A percentile compares a stretch with the other conserved stretches of the same genome.
phyloP scores from a whole-genome alignment of 92 coral and sea anemone genomes.

The Phenganax marumi region DNA sequence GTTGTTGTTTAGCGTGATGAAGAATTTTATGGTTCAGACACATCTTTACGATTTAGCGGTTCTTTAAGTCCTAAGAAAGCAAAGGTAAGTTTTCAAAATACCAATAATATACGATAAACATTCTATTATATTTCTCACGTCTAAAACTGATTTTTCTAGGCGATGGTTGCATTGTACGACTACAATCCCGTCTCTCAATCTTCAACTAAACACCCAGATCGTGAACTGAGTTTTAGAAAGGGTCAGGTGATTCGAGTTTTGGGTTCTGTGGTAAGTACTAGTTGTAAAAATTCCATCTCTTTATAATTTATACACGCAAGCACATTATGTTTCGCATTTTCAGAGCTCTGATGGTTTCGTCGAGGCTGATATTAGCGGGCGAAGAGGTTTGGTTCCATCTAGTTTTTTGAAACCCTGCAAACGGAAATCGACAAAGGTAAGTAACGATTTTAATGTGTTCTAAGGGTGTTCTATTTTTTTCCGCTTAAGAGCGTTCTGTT shows the following conservation, averaged over 20 bases:
- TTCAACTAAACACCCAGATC: constrained; percentile 75
- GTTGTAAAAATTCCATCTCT: background rate
- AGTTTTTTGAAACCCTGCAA: constrained; percentile 68
- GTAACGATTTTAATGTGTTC: background rate
- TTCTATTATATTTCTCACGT: background rate
- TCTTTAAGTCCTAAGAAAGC: constrained; percentile 15
- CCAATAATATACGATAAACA: background rate
- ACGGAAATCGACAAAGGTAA: constrained; percentile 44
- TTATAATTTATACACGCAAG: no score
- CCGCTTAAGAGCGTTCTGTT: background rate
- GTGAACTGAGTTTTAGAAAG: constrained; percentile 78
- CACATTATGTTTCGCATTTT: background rate
- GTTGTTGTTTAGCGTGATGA: constrained; percentile 7
- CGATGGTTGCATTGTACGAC: constrained; percentile 88
- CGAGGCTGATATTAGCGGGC: constrained; percentile 77
- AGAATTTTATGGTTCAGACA: background rate
- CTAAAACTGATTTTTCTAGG: constrained; percentile 25
- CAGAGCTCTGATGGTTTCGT: constrained; percentile 82
- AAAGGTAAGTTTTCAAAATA: background rate
- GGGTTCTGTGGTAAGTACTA: constrained; percentile 67
- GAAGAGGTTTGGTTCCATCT: constrained; percentile 85
- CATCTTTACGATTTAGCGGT: background rate
- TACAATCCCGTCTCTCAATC: constrained; percentile 88
- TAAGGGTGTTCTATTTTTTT: background rate
- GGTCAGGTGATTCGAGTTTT: constrained; percentile 74